Percentiles rank a stretch among this genome's conserved stretches.
Conservation (phyloP, 1,140 invertebrate genomes). For the Drosophila melanica region DNA sequence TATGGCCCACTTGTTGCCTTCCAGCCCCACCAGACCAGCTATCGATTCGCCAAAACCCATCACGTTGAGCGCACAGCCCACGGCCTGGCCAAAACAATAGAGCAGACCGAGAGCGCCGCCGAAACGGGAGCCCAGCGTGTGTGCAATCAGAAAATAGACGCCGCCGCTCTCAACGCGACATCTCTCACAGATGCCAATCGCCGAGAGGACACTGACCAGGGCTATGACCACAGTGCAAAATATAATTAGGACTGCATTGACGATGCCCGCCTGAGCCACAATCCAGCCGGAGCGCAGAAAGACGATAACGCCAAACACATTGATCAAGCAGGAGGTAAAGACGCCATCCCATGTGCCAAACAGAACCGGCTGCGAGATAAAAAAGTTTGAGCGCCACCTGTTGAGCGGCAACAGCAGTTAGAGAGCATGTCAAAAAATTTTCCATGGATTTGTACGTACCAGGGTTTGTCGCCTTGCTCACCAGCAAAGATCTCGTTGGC, state of each 20-base stretch:
- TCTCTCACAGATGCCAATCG: slow-evolving; percentile 97
- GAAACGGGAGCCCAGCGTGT: slow-evolving; percentile 96
- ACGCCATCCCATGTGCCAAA: slow-evolving; percentile 99
- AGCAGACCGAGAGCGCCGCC: slow-evolving; percentile 96
- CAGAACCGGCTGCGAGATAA: slow-evolving; percentile 95
- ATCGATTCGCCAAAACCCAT: slow-evolving; percentile 98
- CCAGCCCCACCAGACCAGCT: slow-evolving; percentile 91
- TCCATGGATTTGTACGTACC: slow-evolving; percentile 51
- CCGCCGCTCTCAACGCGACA: slow-evolving; percentile 97
- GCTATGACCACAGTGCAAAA: slow-evolving; percentile 93
- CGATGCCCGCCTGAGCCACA: slow-evolving; percentile 96
- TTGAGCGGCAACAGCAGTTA: slow-evolving; percentile 45
- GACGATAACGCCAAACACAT: slow-evolving; percentile 98
- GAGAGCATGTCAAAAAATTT: background rate
- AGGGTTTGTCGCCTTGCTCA: slow-evolving; percentile 88
- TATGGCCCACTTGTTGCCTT: slow-evolving; percentile 90
- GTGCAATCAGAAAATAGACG: slow-evolving; percentile 96
- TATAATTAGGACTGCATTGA: slow-evolving; percentile 94
- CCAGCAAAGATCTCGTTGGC: slow-evolving; percentile 95
- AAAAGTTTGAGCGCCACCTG: slow-evolving; percentile 97
- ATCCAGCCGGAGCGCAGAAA: slow-evolving; percentile 98
- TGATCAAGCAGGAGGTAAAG: slow-evolving; percentile 92
- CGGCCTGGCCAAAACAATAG: slow-evolving; percentile 98
- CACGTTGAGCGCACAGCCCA: slow-evolving; percentile 97
- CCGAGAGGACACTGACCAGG: slow-evolving; percentile 95